Evolutionary conservation across 2,113 vertebrate genomes (phyloP).

Genomic region (Notarius lentiginosus): DNA sequence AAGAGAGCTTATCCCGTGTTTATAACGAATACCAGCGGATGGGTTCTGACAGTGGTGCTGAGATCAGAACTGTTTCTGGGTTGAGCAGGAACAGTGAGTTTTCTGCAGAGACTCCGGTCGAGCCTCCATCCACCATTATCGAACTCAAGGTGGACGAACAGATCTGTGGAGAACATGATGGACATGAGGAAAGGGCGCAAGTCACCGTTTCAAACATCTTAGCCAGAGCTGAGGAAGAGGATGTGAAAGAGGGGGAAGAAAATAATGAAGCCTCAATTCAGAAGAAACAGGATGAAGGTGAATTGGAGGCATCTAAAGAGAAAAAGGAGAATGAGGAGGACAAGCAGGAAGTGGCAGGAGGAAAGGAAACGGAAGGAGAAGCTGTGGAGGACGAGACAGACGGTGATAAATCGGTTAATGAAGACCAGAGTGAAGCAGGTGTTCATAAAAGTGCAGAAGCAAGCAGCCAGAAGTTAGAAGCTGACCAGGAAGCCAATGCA

Average conservation of each 20-base stretch:
- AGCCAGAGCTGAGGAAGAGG: constrained; percentile 55
- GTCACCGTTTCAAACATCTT: constrained; percentile 70
- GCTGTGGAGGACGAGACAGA: constrained; percentile 8
- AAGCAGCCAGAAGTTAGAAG: not conserved
- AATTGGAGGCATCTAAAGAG: constrained; percentile 32
- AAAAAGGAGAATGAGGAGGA: constrained; percentile 14
- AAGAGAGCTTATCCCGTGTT: constrained; percentile 83
- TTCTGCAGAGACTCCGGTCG: constrained; percentile 52
- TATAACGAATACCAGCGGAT: constrained; percentile 85
- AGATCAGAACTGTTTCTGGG: constrained; percentile 76
- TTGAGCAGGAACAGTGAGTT: constrained; percentile 65
- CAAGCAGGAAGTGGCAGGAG: not conserved
- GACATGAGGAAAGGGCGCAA: constrained; percentile 37
- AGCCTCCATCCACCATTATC: constrained; percentile 68
- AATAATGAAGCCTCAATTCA: constrained; percentile 28
- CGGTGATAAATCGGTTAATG: not conserved
- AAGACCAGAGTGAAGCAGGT: not conserved
- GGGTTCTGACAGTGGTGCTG: constrained; percentile 65
- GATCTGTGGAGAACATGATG: constrained; percentile 36
- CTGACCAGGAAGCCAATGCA: constrained; percentile 16
- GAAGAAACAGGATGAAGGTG: constrained; percentile 50
- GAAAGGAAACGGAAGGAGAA: not conserved
- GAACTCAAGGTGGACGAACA: constrained; percentile 65
- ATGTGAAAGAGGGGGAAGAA: constrained; percentile 40
- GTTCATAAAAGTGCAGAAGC: not conserved